Evolutionary conservation across 2,797 vertebrate species (phyloP).

Genomic region (Eulemur rubriventer): DNA sequence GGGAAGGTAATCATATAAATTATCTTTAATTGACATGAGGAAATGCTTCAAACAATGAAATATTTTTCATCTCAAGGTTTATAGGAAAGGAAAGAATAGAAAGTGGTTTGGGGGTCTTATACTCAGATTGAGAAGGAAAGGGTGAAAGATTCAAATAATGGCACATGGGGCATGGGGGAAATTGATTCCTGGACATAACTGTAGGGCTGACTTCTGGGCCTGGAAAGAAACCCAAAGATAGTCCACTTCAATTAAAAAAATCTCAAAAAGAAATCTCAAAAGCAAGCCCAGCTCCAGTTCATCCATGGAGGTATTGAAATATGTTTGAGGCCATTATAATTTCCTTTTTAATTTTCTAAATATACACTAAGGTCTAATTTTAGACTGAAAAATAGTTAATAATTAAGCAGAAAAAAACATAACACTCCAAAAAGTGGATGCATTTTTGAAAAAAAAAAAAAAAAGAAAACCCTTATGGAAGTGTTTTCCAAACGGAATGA

Average conservation of each 20-base stretch:
- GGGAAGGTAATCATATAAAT: not conserved
- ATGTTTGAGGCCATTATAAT: not conserved
- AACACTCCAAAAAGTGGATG: not conserved
- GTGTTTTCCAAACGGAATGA: not conserved
- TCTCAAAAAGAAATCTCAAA: not conserved
- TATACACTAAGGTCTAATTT: not conserved
- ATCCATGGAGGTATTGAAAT: not conserved
- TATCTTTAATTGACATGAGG: not conserved
- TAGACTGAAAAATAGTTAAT: not conserved
- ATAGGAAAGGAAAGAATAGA: not conserved
- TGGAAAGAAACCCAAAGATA: not conserved
- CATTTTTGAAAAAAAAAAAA: not conserved
- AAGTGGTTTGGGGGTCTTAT: not conserved
- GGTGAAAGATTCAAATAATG: not conserved
- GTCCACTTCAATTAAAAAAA: not conserved
- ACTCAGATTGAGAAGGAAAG: not conserved
- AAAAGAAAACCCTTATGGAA: not conserved
- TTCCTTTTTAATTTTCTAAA: not conserved
- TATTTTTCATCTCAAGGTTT: not conserved
- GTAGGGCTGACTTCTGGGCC: not conserved
- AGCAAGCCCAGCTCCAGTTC: not conserved
- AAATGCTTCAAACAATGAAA: not conserved
- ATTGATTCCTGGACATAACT: not conserved
- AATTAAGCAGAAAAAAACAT: not conserved
- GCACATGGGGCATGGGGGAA: not conserved